Evolutionary conservation across 37 sponge, comb jelly and placozoan genomes (phyloP).

Genomic region (Spongilla lacustris): DNA sequence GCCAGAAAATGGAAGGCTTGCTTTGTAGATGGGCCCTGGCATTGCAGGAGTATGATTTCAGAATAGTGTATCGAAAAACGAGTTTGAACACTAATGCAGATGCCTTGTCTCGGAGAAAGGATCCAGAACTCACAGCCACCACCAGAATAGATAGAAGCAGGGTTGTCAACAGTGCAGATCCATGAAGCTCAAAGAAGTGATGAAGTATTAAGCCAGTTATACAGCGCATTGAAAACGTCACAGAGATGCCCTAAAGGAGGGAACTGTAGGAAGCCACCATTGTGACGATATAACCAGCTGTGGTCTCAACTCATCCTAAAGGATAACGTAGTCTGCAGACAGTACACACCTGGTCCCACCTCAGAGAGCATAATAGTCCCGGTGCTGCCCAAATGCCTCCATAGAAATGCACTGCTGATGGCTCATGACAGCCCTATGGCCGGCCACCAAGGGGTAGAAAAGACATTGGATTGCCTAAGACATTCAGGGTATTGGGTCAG

Average conservation of each 20-base stretch:
- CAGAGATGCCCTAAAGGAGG: background rate
- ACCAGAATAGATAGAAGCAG: no score
- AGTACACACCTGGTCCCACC: constrained; percentile 27
- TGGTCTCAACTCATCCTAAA: constrained; percentile 48
- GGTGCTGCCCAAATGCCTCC: constrained; percentile 11
- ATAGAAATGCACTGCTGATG: background rate
- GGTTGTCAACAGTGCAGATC: no score
- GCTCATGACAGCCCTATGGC: constrained; percentile 33
- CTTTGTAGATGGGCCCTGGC: constrained; percentile 57
- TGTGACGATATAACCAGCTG: constrained; percentile 47
- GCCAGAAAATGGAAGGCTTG: constrained; percentile 68
- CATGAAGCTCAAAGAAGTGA: no score
- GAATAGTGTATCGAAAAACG: constrained; percentile 39
- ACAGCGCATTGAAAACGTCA: no score
- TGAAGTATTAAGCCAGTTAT: no score
- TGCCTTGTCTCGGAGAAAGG: constrained; percentile 34
- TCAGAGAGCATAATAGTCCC: constrained; percentile 22
- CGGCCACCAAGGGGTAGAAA: constrained; percentile 64
- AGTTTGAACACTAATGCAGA: constrained; percentile 52
- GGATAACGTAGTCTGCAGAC: constrained; percentile 49
- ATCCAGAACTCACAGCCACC: no score
- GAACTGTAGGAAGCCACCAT: constrained; percentile 28
- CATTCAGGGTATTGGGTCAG: constrained; percentile 59
- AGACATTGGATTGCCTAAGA: constrained; percentile 46
- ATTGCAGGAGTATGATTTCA: constrained; percentile 57